Evolutionary conservation across 2,797 vertebrate species (phyloP).

Genomic region (Sebastes paucispinis): DNA sequence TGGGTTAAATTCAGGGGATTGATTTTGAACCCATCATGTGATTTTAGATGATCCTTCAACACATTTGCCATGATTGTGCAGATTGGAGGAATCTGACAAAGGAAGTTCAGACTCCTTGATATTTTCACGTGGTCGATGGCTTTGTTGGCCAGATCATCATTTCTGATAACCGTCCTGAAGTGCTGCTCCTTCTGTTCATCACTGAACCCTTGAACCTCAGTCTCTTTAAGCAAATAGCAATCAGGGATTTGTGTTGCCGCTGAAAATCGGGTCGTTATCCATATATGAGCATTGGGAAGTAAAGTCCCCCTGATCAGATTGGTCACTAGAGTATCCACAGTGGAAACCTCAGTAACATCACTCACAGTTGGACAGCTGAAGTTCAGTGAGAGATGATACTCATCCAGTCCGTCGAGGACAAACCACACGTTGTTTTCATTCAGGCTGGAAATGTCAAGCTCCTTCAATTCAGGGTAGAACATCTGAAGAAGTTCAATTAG

Average conservation of each 20-base stretch:
- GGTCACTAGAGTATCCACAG: slow-evolving; percentile 14
- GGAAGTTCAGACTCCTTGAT: slow-evolving; percentile 40
- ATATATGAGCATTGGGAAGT: slow-evolving; percentile 48
- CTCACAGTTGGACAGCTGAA: slow-evolving; percentile 24
- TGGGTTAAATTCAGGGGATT: slow-evolving; percentile 49
- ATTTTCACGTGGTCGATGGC: slow-evolving; percentile 50
- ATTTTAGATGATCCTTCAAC: slow-evolving; percentile 23
- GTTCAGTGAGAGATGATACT: slow-evolving; percentile 17
- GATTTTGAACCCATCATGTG: slow-evolving; percentile 21
- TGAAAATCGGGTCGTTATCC: slow-evolving; percentile 41
- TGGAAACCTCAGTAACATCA: slow-evolving; percentile 18
- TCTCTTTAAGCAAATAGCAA: slow-evolving; percentile 25
- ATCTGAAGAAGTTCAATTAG: slow-evolving; percentile 39
- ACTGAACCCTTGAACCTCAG: slow-evolving; percentile 32
- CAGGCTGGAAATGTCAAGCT: slow-evolving; percentile 4
- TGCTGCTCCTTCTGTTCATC: slow-evolving; percentile 44
- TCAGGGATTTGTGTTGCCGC: slow-evolving; percentile 10
- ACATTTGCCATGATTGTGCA: slow-evolving; percentile 45
- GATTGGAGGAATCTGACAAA: slow-evolving; percentile 51
- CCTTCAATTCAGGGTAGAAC: slow-evolving; percentile 49
- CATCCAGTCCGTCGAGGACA: slow-evolving; percentile 59
- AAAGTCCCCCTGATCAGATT: slow-evolving; percentile 53
- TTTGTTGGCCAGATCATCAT: slow-evolving; percentile 17
- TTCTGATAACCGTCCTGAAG: slow-evolving; percentile 12
- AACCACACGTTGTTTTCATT: slow-evolving; percentile 45